These are phyloP conservation scores for Spodoptera exigua DNA, from an alignment of 2,888 invertebrate species.

Conservation along the genomic window DNA sequence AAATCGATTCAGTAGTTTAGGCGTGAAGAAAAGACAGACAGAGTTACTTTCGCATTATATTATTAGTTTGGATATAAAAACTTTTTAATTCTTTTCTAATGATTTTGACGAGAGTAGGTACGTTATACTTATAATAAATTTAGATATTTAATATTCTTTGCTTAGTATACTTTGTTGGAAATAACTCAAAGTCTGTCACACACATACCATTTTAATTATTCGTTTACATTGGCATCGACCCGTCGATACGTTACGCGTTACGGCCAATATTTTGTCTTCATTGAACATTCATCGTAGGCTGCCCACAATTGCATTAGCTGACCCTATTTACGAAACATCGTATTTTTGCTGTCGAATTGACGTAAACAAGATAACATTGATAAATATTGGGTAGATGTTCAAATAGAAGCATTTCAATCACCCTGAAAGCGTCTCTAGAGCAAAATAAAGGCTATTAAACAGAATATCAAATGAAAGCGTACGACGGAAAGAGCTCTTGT, in stretches of 20 bases:
- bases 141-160: background rate
- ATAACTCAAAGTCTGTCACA: conserved; percentile 34
- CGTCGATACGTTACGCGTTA: conserved; percentile 19
- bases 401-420: conserved; percentile 19
- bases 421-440: conserved; percentile 3
- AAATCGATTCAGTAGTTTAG: too few relatives aligned
- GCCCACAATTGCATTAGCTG: conserved; percentile 8
- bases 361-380: conserved; percentile 14
- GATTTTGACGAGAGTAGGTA: too few relatives aligned
- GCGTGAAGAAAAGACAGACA: too few relatives aligned
- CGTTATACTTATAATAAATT: too few relatives aligned
- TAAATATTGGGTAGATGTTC: conserved; percentile 5
- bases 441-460: conserved; percentile 16
- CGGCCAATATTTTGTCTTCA: conserved; percentile 29
- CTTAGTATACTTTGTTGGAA: conserved; percentile 7
- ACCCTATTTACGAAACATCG: conserved; percentile 14
- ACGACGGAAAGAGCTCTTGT: conserved; percentile 15
- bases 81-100: too few relatives aligned
- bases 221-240: conserved; percentile 12
- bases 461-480: conserved; percentile 24
- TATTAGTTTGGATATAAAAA: too few relatives aligned
- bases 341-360: conserved; percentile 15
- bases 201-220: conserved; percentile 41
- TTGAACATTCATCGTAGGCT: conserved; percentile 23
- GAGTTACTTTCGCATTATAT: too few relatives aligned